Evolutionary conservation across 2,888 invertebrate genomes (phyloP), one percentile per base, ranked within the genome.

Genomic region (Netelia inedita): DNA sequence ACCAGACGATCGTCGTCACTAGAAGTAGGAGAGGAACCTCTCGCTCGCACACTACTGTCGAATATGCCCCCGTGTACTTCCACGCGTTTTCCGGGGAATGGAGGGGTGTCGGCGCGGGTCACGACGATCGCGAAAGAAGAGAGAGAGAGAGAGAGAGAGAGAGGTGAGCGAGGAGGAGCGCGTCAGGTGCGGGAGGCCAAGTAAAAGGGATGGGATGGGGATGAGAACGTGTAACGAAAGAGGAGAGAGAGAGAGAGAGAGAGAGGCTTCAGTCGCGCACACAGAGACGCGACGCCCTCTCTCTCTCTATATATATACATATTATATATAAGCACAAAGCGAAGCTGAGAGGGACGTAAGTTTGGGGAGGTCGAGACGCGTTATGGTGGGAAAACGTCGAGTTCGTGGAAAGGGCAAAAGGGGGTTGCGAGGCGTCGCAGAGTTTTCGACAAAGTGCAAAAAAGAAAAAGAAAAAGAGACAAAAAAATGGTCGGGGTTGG

Each of bases 391-490:
- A 65, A 65, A 35, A 35, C 35, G 10, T 19, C 2, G 6, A 46
- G 23, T 21, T 57, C 11, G n/a, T 55, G 82, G 75, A 71, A 73
- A 65, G 65, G 75, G 74, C 41, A 43, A 72, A 23, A 50, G 53
- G 68, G 41, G 78, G 19, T 65, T 78, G 43, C 8, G 50, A 41
- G 68, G 59, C 53, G 65, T 28, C 74, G 63, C 19, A 63, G 59
- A 79, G 75, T 76, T 87, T 87, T 73, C 76, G 85, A 79, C 83
- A 83, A 80, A 85, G 86, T 80, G 82, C 79, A 79, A 63, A 46
- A 68, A 63, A 53, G 10, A 75, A 66, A 46, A 46, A 11, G 53
- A 41, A 2, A 14, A 43, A 28, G 55, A 65, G 2, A 35, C 5
- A 35, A 0, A 6, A 35, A 35, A 35, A 35, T 35, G 35, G 35